Evolutionary conservation across 2,113 vertebrate species (phyloP).

Genomic region (Labeo rohita): DNA sequence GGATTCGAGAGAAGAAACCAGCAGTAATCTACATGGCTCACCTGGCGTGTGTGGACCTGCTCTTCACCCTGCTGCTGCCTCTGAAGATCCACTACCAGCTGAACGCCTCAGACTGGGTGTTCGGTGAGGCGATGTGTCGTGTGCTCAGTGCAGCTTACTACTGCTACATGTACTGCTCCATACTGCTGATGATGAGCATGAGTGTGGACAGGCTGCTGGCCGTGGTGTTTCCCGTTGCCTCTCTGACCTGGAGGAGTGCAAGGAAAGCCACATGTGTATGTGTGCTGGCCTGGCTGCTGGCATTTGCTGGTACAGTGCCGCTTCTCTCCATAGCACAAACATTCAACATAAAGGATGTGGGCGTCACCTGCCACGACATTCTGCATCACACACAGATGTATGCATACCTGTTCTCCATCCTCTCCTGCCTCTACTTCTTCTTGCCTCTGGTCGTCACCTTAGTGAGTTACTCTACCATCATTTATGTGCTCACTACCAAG

Average conservation of each 20-base stretch:
- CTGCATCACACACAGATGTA: slow-evolving; percentile 64
- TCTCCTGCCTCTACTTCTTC: slow-evolving; percentile 86
- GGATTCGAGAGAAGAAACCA: slow-evolving; percentile 83
- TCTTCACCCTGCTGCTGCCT: slow-evolving; percentile 86
- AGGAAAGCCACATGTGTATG: slow-evolving; percentile 76
- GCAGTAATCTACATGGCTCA: slow-evolving; percentile 91
- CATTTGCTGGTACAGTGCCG: slow-evolving; percentile 79
- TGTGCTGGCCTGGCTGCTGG: slow-evolving; percentile 82
- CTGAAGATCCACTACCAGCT: slow-evolving; percentile 91
- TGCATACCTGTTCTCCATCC: slow-evolving; percentile 83
- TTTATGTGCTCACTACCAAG: slow-evolving; percentile 77
- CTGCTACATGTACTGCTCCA: slow-evolving; percentile 93
- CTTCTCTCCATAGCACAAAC: slow-evolving; percentile 85
- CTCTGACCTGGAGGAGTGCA: slow-evolving; percentile 85
- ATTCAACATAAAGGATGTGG: slow-evolving; percentile 72
- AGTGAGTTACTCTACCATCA: slow-evolving; percentile 81
- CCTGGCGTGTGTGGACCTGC: slow-evolving; percentile 84
- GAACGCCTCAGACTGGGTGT: slow-evolving; percentile 86
- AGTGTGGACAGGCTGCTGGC: slow-evolving; percentile 89
- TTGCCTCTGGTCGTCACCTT: slow-evolving; percentile 82
- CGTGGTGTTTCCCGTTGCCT: slow-evolving; percentile 87
- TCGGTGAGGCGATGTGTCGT: slow-evolving; percentile 82
- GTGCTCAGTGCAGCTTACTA: slow-evolving; percentile 87
- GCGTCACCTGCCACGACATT: slow-evolving; percentile 90
- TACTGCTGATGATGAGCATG: slow-evolving; percentile 89